Percentiles rank a stretch among this genome's conserved stretches.
These are phyloP conservation scores for Myotis davidii DNA, from an alignment of 2,113 vertebrate genomes.

Conservation along the genomic window DNA sequence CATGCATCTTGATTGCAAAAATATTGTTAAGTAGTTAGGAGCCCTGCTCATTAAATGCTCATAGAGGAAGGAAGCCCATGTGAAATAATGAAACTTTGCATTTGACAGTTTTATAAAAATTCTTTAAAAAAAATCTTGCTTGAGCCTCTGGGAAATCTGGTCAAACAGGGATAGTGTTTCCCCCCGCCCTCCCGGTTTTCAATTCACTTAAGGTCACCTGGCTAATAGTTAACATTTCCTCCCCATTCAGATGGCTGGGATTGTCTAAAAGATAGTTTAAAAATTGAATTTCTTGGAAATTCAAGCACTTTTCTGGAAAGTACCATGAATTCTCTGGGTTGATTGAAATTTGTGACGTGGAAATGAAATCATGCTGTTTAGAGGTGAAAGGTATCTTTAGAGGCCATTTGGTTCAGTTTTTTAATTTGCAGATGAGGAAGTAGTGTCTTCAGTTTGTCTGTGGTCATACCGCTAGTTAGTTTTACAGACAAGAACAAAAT, in stretches of 20 bases:
- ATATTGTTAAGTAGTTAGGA: not conserved
- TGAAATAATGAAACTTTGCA: not conserved
- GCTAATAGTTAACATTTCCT: not conserved
- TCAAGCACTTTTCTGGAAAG: slow-evolving; percentile 51
- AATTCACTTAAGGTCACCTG: not conserved
- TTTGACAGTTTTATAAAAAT: slow-evolving; percentile 28
- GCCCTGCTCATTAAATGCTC: not conserved
- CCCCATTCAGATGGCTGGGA: not conserved
- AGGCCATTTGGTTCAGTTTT: not conserved
- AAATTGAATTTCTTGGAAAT: slow-evolving; percentile 16
- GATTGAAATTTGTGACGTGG: not conserved
- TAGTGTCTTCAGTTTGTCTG: not conserved
- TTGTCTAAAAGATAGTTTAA: slow-evolving; percentile 34
- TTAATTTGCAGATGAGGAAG: slow-evolving; percentile 32
- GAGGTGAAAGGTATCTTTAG: not conserved
- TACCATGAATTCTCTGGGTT: slow-evolving; percentile 45
- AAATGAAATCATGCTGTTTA: not conserved
- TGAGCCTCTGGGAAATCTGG: not conserved
- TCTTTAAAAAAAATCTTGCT: not conserved
- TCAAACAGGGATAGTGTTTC: not conserved
- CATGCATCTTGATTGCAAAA: not conserved
- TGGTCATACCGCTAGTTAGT: not conserved
- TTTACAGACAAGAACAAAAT: slow-evolving; percentile 17
- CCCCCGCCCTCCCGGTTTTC: not conserved
- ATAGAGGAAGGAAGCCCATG: not conserved